Base-by-base conservation (phyloP, 2,113 vertebrate species). In the Chionodraco myersi region DNA sequence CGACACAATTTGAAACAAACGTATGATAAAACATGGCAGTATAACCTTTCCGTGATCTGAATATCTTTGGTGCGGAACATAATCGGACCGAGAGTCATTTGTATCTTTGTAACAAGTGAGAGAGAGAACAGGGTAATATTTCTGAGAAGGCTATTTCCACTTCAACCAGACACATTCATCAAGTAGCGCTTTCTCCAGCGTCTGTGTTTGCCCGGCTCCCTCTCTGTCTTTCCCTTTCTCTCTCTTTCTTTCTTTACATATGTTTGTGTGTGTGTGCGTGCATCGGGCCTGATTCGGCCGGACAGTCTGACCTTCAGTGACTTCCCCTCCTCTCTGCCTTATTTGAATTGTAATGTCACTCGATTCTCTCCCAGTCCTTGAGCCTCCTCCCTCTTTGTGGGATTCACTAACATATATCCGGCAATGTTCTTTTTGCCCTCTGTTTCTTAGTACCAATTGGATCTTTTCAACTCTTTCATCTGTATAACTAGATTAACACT, bases 21-120 rank as follows among this genome's bases (percentile, higher is more conserved):
- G 13, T 70, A 62, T 78, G 44, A 77, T 75, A 69, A 61, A 68
- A 52, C 53, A 65, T 77, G 86, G 62, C 74, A 68, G 72, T 2
- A 59, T 75, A 83, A 88, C 88, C 85, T 92, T 91, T 86, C 10
- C 15, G 58, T 6, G 63, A 79, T 83, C 88, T 89, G 75, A 86
- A 91, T 89, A 67, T 80, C 48, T 82, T 84, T 48, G 18, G 54
- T 84, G 49, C 5, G 15, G 21, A 49, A 51, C 70, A 56, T 77
- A 54, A 88, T 80, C 75, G 57, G 69, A 83, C 81, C 60, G 65
- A 59, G 74, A 79, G 69, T 79, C 44, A 84, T 88, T 79, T 82
- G 61, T 86, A 74, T 71, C 76, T 65, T 30, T 77, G 69, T 69
- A 80, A 75, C 53, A 68, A 69, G 70, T 10, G 45, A 77, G 60